Percentiles rank a stretch among this genome's conserved stretches.
phyloP scores from a whole-genome alignment of 2,113 vertebrate genomes.

The Leuciscus idus region DNA sequence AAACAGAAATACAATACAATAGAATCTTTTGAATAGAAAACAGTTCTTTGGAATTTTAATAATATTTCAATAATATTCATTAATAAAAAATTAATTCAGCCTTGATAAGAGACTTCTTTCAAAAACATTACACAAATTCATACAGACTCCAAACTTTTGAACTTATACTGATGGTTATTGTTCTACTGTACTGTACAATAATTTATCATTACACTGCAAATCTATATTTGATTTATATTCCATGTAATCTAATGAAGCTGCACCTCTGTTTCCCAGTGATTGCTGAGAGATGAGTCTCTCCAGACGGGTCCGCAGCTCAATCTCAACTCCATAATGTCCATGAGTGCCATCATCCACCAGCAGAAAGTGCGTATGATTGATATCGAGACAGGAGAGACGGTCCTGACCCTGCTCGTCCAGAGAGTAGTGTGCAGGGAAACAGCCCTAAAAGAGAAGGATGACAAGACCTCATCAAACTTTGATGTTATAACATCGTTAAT shows the following conservation, averaged over 20 bases:
- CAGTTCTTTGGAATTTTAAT: background rate
- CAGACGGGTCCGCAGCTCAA: constrained; percentile 82
- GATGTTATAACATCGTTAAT: background rate
- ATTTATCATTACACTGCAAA: too few relatives aligned
- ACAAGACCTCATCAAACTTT: background rate
- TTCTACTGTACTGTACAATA: background rate
- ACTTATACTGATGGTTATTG: background rate
- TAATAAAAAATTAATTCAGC: background rate
- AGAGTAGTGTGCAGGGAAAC: constrained; percentile 84
- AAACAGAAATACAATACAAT: too few relatives aligned
- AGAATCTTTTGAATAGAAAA: too few relatives aligned
- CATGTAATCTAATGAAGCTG: background rate
- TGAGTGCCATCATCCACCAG: constrained; percentile 93
- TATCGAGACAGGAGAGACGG: constrained; percentile 86
- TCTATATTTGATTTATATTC: too few relatives aligned
- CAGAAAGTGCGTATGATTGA: constrained; percentile 95
- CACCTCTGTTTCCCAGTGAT: constrained; percentile 73
- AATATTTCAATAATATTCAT: background rate
- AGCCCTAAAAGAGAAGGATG: constrained; percentile 72
- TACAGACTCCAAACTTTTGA: background rate
- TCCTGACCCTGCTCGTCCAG: constrained; percentile 86
- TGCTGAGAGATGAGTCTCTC: constrained; percentile 90
- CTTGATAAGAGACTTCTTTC: background rate
- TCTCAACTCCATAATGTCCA: constrained; percentile 85
- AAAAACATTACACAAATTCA: background rate